Evolutionary conservation across 1,140 invertebrate genomes (phyloP).

Genomic region (Hesperophylax magnus): DNA sequence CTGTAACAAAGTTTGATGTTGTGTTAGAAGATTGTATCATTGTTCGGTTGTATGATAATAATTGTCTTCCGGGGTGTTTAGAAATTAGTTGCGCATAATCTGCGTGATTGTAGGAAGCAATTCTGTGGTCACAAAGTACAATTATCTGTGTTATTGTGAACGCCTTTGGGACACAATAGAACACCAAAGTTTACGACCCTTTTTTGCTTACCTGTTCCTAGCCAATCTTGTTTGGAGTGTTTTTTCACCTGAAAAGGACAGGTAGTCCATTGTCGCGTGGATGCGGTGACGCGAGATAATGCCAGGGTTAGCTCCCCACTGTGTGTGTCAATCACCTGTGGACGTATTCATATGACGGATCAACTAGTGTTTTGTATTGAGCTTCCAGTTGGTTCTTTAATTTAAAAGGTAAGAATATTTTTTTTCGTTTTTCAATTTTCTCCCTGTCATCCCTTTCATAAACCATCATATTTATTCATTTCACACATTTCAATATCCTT

Average conservation of each 20-base stretch:
- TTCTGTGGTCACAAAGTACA: background rate
- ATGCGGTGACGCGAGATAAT: slow-evolving; percentile 6
- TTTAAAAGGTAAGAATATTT: slow-evolving; percentile 30
- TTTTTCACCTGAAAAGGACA: background rate
- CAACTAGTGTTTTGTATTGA: slow-evolving; percentile 17
- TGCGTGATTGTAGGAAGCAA: slow-evolving; percentile 4
- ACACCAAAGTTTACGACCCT: slow-evolving; percentile 40
- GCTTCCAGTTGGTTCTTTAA: slow-evolving; percentile 15
- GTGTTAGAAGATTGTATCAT: background rate
- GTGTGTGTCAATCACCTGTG: slow-evolving; percentile 36
- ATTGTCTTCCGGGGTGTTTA: background rate
- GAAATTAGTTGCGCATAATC: slow-evolving; percentile 3
- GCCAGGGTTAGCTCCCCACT: slow-evolving; percentile 20
- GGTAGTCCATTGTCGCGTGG: slow-evolving; percentile 31
- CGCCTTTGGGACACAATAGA: too few relatives aligned
- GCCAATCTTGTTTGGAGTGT: slow-evolving; percentile 5
- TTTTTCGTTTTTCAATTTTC: slow-evolving; percentile 5
- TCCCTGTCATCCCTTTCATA: background rate
- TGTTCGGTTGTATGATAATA: background rate
- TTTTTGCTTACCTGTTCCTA: slow-evolving; percentile 23
- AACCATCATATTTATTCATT: background rate
- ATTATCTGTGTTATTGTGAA: background rate
- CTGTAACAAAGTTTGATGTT: background rate
- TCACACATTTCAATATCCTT: background rate
- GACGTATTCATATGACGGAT: slow-evolving; percentile 15